Evolutionary conservation across 2,888 invertebrate genomes (phyloP).

Genomic region (Pristionchus japonicus): DNA sequence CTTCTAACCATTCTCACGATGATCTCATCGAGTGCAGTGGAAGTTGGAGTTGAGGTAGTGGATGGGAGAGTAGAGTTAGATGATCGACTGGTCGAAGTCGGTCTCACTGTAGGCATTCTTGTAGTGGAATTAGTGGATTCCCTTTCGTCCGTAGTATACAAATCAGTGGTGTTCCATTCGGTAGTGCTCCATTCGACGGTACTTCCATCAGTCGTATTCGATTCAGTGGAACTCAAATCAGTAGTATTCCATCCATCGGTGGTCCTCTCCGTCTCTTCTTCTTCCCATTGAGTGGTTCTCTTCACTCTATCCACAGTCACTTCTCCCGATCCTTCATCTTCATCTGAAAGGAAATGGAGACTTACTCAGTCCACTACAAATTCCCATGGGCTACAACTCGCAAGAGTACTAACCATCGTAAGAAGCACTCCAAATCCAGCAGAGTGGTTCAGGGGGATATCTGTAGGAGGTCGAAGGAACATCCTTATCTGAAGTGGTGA

Average conservation of each 20-base stretch:
- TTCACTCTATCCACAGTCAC: background rate
- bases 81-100: background rate
- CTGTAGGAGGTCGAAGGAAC: slow-evolving; percentile 1
- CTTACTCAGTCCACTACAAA: background rate
- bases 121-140: background rate
- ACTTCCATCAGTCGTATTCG: too few relatives aligned
- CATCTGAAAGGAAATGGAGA: background rate
- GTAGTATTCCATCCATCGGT: background rate
- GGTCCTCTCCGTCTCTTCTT: background rate
- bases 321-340: background rate
- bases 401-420: background rate
- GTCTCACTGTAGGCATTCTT: background rate
- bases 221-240: too few relatives aligned
- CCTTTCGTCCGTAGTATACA: too few relatives aligned
- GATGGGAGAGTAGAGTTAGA: background rate
- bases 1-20: slow-evolving; percentile 3
- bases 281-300: slow-evolving; percentile 1
- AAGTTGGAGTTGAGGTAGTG: background rate
- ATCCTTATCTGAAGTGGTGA: background rate
- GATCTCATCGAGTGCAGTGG: background rate
- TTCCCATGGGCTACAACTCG: background rate
- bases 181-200: too few relatives aligned
- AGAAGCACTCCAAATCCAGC: slow-evolving; percentile 21
- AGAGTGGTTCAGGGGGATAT: slow-evolving; percentile 21
- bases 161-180: too few relatives aligned